phyloP scores from a whole-genome alignment of 2,888 invertebrate species.

The Ischnus inquisitorius region DNA sequence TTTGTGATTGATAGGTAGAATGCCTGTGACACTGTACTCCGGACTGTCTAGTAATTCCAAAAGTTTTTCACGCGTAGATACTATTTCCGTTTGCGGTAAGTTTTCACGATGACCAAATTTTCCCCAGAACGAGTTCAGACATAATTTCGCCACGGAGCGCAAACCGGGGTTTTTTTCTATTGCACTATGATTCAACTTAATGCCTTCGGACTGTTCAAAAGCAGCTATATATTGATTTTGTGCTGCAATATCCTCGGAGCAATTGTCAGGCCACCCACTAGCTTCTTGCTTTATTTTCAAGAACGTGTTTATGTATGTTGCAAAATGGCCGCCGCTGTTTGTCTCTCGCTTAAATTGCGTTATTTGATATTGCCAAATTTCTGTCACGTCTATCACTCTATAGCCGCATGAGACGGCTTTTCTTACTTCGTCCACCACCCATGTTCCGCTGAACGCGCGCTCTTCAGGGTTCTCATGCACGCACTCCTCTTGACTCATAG shows the following conservation, averaged over 20 bases:
- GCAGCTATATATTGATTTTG: neutral
- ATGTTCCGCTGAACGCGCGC: no score
- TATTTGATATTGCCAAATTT: no score
- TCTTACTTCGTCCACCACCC: no score
- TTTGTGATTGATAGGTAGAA: constrained; percentile 29
- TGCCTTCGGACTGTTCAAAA: neutral
- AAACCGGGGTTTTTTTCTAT: constrained; percentile 72
- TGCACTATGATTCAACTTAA: constrained; percentile 31
- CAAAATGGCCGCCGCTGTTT: no score
- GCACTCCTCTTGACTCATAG: no score
- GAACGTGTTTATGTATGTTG: no score
- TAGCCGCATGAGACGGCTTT: no score
- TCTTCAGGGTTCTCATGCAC: no score
- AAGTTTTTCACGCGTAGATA: neutral
- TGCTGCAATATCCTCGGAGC: constrained; percentile 27
- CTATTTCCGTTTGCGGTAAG: neutral
- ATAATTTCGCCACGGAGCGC: constrained; percentile 73
- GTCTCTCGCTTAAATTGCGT: no score
- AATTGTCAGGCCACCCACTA: constrained; percentile 70
- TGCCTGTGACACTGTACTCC: constrained; percentile 52
- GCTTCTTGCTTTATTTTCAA: constrained; percentile 74
- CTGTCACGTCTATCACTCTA: no score
- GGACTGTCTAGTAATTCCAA: neutral
- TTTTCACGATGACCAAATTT: constrained; percentile 72
- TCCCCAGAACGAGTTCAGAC: constrained; percentile 76